Conservation (phyloP, 2,888 invertebrate genomes). For the Falcaria lacertinaria region DNA sequence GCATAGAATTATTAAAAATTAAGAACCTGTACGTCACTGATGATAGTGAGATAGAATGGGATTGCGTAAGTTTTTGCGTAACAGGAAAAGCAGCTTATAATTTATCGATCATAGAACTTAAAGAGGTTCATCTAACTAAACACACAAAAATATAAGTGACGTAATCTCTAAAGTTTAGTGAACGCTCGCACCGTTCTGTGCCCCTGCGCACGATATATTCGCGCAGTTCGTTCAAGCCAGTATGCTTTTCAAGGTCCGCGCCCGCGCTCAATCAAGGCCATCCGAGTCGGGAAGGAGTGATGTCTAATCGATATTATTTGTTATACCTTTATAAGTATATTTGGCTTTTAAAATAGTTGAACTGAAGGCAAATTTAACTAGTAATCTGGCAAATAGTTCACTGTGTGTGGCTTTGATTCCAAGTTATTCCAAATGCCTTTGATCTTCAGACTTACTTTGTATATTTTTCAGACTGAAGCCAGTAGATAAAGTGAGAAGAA, state of each 20-base stretch:
- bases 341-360: too few species aligned
- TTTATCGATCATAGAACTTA: constrained; percentile 55
- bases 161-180: constrained; percentile 75
- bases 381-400: too few species aligned
- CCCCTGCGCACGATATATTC: constrained; percentile 42
- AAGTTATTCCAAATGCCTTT: too few species aligned
- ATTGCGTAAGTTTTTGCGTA: constrained; percentile 13
- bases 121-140: constrained; percentile 57
- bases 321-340: constrained; percentile 15
- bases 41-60: neutral
- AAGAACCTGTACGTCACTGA: neutral
- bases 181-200: constrained; percentile 55
- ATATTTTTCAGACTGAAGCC: too few species aligned
- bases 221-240: constrained; percentile 28
- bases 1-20: constrained; percentile 10
- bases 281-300: constrained; percentile 41
- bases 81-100: constrained; percentile 32
- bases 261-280: constrained; percentile 62
- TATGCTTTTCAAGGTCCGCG: constrained; percentile 63
- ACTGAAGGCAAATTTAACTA: too few species aligned
- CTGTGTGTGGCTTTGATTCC: too few species aligned
- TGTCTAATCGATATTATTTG: constrained; percentile 20
- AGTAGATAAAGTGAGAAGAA: too few species aligned
- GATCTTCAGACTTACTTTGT: too few species aligned
- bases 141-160: constrained; percentile 62